phyloP scores from a whole-genome alignment of 2,888 invertebrate genomes.

The Odontomyia ornata region DNA sequence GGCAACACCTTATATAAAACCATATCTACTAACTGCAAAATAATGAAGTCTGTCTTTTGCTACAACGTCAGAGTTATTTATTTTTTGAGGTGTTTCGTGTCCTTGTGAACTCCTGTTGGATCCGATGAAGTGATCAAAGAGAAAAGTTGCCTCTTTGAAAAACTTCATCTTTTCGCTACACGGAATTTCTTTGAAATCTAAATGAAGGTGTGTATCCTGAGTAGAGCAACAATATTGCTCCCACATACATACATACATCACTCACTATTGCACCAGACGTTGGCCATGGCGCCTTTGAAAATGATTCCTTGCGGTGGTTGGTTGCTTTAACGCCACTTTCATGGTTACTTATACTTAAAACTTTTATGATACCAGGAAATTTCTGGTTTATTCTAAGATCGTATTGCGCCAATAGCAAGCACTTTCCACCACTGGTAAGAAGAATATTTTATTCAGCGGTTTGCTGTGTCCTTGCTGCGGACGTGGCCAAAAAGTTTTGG shows the following conservation, averaged over 20 bases:
- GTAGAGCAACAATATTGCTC: no score
- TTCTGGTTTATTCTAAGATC: constrained; percentile 6
- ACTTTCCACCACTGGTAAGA: neutral
- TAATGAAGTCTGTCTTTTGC: neutral
- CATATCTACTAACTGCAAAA: neutral
- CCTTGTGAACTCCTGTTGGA: neutral
- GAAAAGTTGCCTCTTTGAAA: constrained; percentile 41
- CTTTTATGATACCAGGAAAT: neutral
- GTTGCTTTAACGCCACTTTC: neutral
- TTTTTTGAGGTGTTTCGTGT: constrained; percentile 14
- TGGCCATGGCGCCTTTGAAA: constrained; percentile 5
- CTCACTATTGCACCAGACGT: neutral
- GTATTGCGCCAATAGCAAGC: neutral
- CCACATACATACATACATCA: neutral
- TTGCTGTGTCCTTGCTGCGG: neutral
- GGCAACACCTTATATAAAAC: neutral
- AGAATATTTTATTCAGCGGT: neutral
- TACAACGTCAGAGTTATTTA: neutral
- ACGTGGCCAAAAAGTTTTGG: neutral
- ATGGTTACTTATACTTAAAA: neutral
- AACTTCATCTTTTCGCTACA: constrained; percentile 14
- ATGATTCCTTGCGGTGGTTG: constrained; percentile 12
- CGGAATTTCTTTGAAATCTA: constrained; percentile 3
- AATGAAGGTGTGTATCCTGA: neutral
- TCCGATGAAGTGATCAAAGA: constrained; percentile 30